Percentiles rank a stretch among this genome's conserved stretches.
Conservation (phyloP, 2,113 vertebrate species). For the Typhlomys cinereus region DNA sequence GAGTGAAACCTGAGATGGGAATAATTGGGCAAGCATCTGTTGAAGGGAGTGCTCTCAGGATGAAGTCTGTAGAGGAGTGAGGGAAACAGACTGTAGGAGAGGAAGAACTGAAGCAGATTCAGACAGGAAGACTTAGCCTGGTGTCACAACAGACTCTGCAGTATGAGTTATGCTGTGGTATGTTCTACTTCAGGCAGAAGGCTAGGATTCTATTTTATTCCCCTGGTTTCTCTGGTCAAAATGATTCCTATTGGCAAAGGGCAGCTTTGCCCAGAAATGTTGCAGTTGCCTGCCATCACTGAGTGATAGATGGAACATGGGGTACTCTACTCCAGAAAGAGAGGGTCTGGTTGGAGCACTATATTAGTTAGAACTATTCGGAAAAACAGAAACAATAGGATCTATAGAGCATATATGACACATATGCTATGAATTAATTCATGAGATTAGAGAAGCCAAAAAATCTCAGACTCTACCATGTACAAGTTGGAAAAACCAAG, state of each 20-base stretch:
- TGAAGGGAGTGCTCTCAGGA: not conserved
- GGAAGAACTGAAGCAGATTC: not conserved
- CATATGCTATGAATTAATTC: not conserved
- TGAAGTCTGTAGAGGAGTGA: not conserved
- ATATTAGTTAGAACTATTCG: not conserved
- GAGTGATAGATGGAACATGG: not conserved
- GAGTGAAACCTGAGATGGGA: not conserved
- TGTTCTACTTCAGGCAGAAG: not conserved
- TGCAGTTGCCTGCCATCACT: not conserved
- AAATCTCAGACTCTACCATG: not conserved
- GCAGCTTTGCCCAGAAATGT: not conserved
- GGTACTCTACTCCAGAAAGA: not conserved
- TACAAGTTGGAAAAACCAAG: not conserved
- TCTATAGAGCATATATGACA: not conserved
- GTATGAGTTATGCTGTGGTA: not conserved
- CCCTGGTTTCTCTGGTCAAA: not conserved
- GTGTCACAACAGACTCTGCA: not conserved
- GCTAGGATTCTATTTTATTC: not conserved
- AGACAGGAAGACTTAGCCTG: not conserved
- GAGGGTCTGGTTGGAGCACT: not conserved
- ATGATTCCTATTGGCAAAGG: not conserved
- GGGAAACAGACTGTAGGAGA: not conserved
- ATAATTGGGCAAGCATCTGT: not conserved
- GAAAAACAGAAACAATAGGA: not conserved
- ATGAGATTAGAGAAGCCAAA: not conserved